Percentiles rank a stretch among this genome's conserved stretches.
Evolutionary conservation across 2,113 vertebrate species (phyloP).

Genomic region (Donacobius atricapilla): DNA sequence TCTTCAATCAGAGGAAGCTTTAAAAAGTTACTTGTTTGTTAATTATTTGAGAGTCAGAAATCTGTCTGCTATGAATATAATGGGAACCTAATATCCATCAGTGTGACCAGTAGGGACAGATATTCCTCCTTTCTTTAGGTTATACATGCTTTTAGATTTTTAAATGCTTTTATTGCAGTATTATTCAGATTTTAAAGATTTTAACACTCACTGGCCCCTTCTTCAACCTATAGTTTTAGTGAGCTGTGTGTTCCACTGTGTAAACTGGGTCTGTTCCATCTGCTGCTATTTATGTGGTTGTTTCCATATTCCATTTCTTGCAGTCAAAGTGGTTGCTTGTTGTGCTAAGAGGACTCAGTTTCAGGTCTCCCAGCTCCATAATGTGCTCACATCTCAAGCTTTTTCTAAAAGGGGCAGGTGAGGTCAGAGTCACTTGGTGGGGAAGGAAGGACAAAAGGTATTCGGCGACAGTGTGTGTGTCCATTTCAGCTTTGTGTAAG

Average conservation of each 20-base stretch:
- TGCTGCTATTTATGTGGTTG: background rate
- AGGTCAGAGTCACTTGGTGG: background rate
- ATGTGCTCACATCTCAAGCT: background rate
- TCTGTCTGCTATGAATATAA: background rate
- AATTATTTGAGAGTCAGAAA: background rate
- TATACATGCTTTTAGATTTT: background rate
- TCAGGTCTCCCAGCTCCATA: background rate
- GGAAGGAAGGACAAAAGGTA: background rate
- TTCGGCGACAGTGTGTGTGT: accelerated
- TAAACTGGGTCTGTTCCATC: background rate
- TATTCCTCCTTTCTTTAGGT: background rate
- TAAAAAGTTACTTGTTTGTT: background rate
- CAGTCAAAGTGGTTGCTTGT: background rate
- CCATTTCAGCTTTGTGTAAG: background rate
- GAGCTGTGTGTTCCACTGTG: background rate
- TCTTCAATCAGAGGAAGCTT: background rate
- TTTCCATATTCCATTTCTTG: background rate
- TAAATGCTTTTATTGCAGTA: background rate
- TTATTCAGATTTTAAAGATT: background rate
- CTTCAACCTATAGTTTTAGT: background rate
- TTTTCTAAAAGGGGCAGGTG: background rate
- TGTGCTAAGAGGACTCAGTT: background rate
- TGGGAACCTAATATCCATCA: background rate
- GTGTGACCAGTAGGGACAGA: background rate
- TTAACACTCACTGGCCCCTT: background rate